Evolutionary conservation across 2,113 vertebrate genomes (phyloP).

Genomic region (Hippocampus abdominalis): DNA sequence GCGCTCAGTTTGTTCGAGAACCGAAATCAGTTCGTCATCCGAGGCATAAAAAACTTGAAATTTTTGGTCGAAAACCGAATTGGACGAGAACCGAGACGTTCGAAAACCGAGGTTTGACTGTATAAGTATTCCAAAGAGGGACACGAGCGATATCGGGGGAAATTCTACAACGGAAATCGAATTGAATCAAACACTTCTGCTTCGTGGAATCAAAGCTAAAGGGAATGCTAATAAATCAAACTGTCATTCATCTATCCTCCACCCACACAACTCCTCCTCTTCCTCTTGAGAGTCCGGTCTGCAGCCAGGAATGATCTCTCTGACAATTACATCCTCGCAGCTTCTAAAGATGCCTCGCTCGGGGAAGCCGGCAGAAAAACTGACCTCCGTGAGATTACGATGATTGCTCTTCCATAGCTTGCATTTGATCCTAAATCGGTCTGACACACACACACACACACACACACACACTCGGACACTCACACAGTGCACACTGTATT

Average conservation of each 20-base stretch:
- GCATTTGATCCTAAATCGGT: slow-evolving; percentile 53
- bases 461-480: not conserved
- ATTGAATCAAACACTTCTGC: slow-evolving; percentile 17
- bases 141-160: not conserved
- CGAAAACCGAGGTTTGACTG: no score
- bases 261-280: not conserved
- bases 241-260: slow-evolving; percentile 41
- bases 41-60: no score
- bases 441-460: slow-evolving; percentile 15
- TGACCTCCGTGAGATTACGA: slow-evolving; percentile 51
- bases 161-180: not conserved
- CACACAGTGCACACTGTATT: slow-evolving; percentile 7
- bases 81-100: no score
- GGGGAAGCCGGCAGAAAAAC: slow-evolving; percentile 31
- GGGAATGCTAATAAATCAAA: slow-evolving; percentile 49
- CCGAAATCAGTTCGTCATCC: no score
- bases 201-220: slow-evolving; percentile 30
- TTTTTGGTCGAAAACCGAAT: no score
- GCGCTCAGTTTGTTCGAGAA: no score
- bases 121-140: not conserved
- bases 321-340: slow-evolving; percentile 43
- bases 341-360: slow-evolving; percentile 36
- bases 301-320: slow-evolving; percentile 45
- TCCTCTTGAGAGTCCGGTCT: slow-evolving; percentile 22
- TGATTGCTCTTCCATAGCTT: slow-evolving; percentile 54